Percentiles rank a stretch among this genome's conserved stretches.
Conservation (phyloP, 2,797 vertebrate genomes). For the Potorous gilbertii region DNA sequence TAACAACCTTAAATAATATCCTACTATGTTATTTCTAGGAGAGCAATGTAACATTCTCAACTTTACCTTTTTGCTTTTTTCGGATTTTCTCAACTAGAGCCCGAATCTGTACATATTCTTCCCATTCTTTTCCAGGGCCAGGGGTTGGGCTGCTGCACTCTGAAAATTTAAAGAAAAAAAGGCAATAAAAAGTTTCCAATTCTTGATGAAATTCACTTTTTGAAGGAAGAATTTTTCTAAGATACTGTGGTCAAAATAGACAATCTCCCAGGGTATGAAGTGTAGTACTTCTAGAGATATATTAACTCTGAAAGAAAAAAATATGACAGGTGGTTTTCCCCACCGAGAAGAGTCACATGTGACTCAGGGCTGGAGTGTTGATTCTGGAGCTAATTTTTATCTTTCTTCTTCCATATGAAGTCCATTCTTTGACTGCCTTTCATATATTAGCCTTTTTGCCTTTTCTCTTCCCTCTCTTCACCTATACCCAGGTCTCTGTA, state of each 20-base stretch:
- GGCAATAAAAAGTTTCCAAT: background rate
- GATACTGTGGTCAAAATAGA: background rate
- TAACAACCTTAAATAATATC: background rate
- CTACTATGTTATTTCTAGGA: background rate
- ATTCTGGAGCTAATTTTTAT: background rate
- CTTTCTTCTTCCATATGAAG: background rate
- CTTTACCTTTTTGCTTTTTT: conserved; percentile 97
- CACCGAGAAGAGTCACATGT: background rate
- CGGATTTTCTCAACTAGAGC: conserved; percentile 95
- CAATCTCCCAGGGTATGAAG: background rate
- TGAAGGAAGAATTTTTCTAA: background rate
- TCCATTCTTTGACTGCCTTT: background rate
- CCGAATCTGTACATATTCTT: conserved; percentile 96
- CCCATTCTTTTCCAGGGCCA: conserved; percentile 96
- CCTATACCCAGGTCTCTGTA: background rate
- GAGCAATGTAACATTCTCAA: background rate
- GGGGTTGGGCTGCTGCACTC: conserved; percentile 95
- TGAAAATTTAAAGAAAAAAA: conserved; percentile 73
- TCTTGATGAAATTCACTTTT: background rate
- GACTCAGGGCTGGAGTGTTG: too few relatives aligned
- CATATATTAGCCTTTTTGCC: background rate
- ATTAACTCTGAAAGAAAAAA: background rate
- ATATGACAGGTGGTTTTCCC: background rate
- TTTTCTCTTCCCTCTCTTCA: background rate
- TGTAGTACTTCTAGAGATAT: background rate